phyloP scores from a whole-genome alignment of 2,113 vertebrate genomes.

The Nothobranchius furzeri region DNA sequence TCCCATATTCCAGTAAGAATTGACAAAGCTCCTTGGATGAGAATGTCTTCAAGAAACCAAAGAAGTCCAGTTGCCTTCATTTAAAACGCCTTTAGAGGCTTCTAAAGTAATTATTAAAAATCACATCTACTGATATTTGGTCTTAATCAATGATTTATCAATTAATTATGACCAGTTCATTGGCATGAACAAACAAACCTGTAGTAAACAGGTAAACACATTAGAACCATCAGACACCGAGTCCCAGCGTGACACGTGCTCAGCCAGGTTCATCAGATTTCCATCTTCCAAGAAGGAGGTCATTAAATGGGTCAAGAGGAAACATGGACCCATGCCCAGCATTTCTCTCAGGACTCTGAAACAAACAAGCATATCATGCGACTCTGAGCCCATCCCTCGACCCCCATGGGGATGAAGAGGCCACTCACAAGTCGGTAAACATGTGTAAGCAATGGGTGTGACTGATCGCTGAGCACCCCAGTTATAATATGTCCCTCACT shows the following conservation, averaged over 20 bases:
- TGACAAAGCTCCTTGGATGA: too few relatives aligned
- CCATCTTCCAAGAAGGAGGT: slow-evolving; percentile 39
- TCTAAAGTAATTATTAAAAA: too few relatives aligned
- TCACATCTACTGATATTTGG: too few relatives aligned
- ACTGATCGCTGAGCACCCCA: not conserved
- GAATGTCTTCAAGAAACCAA: too few relatives aligned
- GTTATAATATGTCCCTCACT: not conserved
- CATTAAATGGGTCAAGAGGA: slow-evolving; percentile 15
- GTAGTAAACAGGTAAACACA: slow-evolving; percentile 39
- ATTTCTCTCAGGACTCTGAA: slow-evolving; percentile 12
- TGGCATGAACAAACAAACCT: not conserved
- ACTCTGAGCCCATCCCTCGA: not conserved
- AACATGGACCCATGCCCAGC: slow-evolving; percentile 28
- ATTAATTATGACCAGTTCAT: too few relatives aligned
- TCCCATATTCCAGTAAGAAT: too few relatives aligned
- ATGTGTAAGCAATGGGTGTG: slow-evolving; percentile 15
- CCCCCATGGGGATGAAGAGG: not conserved
- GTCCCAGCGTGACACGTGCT: slow-evolving; percentile 16
- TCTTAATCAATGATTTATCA: too few relatives aligned
- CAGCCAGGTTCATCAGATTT: slow-evolving; percentile 45
- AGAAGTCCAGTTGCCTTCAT: too few relatives aligned
- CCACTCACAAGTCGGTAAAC: slow-evolving; percentile 26
- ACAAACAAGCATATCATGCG: slow-evolving; percentile 47
- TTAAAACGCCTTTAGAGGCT: too few relatives aligned
- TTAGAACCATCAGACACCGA: not conserved